These are phyloP conservation scores for Stenodera caucasica DNA, from an alignment of 2,888 invertebrate species.

Conservation along the genomic window DNA sequence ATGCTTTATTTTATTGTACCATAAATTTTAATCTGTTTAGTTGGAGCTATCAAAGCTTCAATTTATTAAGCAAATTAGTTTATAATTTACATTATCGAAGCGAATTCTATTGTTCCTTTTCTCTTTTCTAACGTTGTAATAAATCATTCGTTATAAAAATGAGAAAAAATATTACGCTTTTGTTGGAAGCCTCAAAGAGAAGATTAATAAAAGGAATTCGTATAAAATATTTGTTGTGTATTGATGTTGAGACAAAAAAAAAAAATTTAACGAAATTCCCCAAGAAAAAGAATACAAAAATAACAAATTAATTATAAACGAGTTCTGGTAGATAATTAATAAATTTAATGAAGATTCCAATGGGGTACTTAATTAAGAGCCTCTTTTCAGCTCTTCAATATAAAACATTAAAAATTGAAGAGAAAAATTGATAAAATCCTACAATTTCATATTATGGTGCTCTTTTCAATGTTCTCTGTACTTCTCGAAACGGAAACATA, in stretches of 20 bases:
- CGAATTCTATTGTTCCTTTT: background rate
- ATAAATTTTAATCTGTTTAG: no score
- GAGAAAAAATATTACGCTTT: constrained; percentile 10
- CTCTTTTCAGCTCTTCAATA: no score
- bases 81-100: background rate
- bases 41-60: no score
- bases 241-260: no score
- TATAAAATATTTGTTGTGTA: constrained; percentile 25
- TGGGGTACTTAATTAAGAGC: background rate
- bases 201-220: constrained; percentile 27
- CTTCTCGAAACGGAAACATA: background rate
- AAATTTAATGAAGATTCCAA: background rate
- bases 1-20: no score
- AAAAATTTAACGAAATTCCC: background rate
- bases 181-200: constrained; percentile 24
- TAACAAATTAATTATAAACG: background rate
- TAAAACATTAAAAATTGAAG: no score
- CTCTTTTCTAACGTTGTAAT: background rate
- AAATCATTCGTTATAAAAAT: background rate
- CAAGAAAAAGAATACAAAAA: background rate
- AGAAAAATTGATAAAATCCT: no score
- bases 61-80: constrained; percentile 1
- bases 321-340: background rate
- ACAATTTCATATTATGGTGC: background rate
- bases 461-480: background rate